These are phyloP conservation scores for Empidonax alnorum DNA, from an alignment of 2,113 vertebrate genomes.

Conservation along the genomic window DNA sequence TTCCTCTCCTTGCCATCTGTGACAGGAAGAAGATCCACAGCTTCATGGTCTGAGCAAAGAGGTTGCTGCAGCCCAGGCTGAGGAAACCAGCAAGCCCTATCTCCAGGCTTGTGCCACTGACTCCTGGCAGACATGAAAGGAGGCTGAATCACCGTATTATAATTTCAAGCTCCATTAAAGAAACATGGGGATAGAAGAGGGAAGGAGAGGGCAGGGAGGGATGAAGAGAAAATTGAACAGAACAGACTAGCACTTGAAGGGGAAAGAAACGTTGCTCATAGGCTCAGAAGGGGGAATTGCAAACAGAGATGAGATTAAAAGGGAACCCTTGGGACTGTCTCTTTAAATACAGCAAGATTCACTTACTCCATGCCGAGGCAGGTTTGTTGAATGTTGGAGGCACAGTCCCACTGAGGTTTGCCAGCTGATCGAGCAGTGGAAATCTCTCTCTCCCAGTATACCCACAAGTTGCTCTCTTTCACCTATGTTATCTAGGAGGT, in stretches of 20 bases:
- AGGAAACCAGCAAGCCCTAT: background rate
- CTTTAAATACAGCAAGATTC: conserved; percentile 62
- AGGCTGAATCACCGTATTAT: conserved; percentile 13
- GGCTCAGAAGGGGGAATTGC: conserved; percentile 55
- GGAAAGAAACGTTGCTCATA: conserved; percentile 27
- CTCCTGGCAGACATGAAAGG: background rate
- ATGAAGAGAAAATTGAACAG: conserved; percentile 58
- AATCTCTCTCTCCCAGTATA: background rate
- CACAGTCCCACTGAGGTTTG: background rate
- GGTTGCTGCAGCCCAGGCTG: background rate
- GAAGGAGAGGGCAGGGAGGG: conserved; percentile 42
- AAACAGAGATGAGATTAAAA: conserved; percentile 64
- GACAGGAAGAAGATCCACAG: background rate
- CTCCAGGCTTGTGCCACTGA: background rate
- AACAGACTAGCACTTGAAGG: conserved; percentile 38
- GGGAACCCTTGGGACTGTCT: conserved; percentile 39
- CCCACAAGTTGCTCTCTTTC: background rate
- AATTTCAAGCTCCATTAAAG: conserved; percentile 63
- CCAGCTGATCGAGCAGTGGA: background rate
- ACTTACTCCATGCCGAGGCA: conserved; percentile 46
- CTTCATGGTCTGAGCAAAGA: background rate
- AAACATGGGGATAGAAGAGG: background rate
- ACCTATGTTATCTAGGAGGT: background rate
- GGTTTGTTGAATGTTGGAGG: conserved; percentile 27
- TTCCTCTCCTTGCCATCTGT: background rate